phyloP scores from a whole-genome alignment of 2,113 vertebrate species.

The Indicator indicator region DNA sequence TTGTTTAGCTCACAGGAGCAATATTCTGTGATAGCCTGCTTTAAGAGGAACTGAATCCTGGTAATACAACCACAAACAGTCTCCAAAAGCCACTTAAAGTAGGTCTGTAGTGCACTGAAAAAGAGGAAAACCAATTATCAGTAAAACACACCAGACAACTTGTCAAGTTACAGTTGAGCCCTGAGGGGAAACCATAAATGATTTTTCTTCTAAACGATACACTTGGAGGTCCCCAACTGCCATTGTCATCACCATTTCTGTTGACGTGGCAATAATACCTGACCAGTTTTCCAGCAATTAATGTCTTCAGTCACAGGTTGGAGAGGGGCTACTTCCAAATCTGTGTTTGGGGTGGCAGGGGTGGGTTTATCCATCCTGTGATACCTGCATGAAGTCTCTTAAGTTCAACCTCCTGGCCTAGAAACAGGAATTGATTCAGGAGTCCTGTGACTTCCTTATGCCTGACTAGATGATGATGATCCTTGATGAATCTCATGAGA shows the following conservation, averaged over 20 bases:
- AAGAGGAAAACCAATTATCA: neutral
- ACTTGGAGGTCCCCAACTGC: neutral
- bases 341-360: too few relatives aligned
- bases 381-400: neutral
- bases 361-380: neutral
- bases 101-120: neutral
- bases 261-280: neutral
- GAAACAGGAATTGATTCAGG: neutral
- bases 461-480: neutral
- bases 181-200: neutral
- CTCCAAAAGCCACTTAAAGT: neutral
- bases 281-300: neutral
- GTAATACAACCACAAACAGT: neutral
- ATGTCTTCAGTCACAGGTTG: neutral
- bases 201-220: neutral
- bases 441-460: neutral
- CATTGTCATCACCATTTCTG: neutral
- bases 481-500: neutral
- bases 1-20: neutral
- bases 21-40: neutral
- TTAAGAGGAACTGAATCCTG: neutral
- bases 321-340: neutral
- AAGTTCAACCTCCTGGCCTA: neutral
- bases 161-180: neutral
- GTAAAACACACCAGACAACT: neutral